phyloP scores from a whole-genome alignment of 1,140 invertebrate species.

The Drosophila arizonae region DNA sequence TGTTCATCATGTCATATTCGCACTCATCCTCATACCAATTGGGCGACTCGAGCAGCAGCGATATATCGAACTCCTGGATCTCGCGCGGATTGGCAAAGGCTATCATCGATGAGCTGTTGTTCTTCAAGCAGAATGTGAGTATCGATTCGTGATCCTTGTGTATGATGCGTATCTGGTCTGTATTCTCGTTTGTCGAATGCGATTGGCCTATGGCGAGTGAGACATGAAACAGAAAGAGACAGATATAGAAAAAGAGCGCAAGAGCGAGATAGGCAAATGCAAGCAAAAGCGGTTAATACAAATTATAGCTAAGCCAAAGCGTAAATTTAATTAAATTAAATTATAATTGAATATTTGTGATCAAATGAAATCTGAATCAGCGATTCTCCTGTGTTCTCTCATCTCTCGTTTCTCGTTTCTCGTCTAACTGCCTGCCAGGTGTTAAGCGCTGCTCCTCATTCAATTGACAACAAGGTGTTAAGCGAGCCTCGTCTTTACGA shows the following conservation, averaged over 20 bases:
- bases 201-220: conserved; percentile 57
- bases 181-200: conserved; percentile 77
- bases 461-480: not conserved
- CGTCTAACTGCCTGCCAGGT: not conserved
- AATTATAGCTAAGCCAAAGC: not conserved
- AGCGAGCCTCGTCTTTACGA: conserved; percentile 9
- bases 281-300: conserved; percentile 11
- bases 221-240: not conserved
- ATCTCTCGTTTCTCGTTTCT: too few species aligned
- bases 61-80: conserved; percentile 98
- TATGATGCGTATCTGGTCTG: conserved; percentile 96
- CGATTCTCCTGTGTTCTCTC: too few species aligned
- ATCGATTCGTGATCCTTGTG: conserved; percentile 99
- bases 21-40: conserved; percentile 97
- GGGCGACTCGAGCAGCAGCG: conserved; percentile 93
- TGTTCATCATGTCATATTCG: conserved; percentile 95
- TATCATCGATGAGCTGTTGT: conserved; percentile 89
- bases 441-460: not conserved
- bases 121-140: conserved; percentile 97
- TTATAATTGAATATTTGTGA: not conserved
- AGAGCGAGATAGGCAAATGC: conserved; percentile 3
- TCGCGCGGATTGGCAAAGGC: conserved; percentile 97
- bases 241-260: not conserved
- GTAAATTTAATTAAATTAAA: not conserved
- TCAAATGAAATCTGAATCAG: too few species aligned